Evolutionary conservation across 1,140 invertebrate species (phyloP).

Genomic region (roundworm (Caenorhabditis elegans)): DNA sequence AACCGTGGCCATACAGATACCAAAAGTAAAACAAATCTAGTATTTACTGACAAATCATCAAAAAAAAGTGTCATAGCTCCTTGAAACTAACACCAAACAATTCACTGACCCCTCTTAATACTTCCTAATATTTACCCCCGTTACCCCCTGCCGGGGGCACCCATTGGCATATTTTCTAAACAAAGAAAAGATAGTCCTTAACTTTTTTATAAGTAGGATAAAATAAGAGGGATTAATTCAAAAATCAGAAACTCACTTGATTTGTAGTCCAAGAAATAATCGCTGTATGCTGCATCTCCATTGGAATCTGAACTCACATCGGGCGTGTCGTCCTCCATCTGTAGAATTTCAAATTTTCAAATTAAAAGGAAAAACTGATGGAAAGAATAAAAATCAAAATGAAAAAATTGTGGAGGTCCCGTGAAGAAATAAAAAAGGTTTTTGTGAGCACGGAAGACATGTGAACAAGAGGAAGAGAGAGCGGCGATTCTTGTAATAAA

Average conservation of each 20-base stretch:
- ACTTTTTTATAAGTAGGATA: slow-evolving; percentile 2
- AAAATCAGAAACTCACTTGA: slow-evolving; percentile 36
- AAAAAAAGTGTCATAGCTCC: no score
- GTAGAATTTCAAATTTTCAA: no score
- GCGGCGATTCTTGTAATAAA: slow-evolving; percentile 28
- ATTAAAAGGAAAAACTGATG: background rate
- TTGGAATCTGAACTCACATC: background rate
- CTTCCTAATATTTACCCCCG: background rate
- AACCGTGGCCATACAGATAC: no score
- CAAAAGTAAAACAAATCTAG: no score
- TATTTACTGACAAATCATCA: no score
- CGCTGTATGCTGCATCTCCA: slow-evolving; percentile 35
- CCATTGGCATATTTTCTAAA: background rate
- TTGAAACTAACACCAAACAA: no score
- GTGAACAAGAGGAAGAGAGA: background rate
- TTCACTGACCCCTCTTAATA: background rate
- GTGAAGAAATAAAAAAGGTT: background rate
- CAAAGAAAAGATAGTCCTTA: background rate
- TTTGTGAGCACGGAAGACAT: background rate
- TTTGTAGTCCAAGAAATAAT: slow-evolving; percentile 37
- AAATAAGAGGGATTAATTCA: background rate
- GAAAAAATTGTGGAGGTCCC: background rate
- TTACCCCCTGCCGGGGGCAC: background rate
- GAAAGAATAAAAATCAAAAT: background rate
- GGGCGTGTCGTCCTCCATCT: background rate